phyloP scores from a whole-genome alignment of 2,797 vertebrate species.

The Valencia hispanica region DNA sequence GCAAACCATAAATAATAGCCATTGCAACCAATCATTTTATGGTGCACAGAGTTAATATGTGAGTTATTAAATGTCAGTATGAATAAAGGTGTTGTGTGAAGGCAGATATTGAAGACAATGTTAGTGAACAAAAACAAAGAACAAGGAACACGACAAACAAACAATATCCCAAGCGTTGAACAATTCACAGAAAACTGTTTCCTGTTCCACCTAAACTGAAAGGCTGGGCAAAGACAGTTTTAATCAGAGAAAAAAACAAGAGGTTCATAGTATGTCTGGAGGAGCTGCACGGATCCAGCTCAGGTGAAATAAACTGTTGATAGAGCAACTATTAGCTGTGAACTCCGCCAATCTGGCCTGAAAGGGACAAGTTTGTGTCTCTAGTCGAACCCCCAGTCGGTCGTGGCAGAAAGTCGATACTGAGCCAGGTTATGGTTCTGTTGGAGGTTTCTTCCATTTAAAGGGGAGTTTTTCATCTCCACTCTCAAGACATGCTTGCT shows the following conservation, averaged over 20 bases:
- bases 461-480: no score
- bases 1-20: background rate
- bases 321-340: background rate
- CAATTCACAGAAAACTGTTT: background rate
- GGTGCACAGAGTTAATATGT: background rate
- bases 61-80: background rate
- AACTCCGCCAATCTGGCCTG: background rate
- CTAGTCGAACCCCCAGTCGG: no score
- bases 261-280: background rate
- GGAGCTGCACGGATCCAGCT: background rate
- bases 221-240: background rate
- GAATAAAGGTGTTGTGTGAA: background rate
- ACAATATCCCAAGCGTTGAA: background rate
- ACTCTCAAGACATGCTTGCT: no score
- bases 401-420: no score
- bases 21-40: background rate
- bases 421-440: no score
- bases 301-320: background rate
- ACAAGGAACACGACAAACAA: background rate
- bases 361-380: no score
- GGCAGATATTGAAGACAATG: background rate
- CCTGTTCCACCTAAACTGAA: background rate
- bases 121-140: background rate
- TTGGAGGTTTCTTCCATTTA: no score
- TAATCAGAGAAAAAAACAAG: background rate